phyloP scores from a whole-genome alignment of 2,888 invertebrate species.

The Caenorhabditis becei region DNA sequence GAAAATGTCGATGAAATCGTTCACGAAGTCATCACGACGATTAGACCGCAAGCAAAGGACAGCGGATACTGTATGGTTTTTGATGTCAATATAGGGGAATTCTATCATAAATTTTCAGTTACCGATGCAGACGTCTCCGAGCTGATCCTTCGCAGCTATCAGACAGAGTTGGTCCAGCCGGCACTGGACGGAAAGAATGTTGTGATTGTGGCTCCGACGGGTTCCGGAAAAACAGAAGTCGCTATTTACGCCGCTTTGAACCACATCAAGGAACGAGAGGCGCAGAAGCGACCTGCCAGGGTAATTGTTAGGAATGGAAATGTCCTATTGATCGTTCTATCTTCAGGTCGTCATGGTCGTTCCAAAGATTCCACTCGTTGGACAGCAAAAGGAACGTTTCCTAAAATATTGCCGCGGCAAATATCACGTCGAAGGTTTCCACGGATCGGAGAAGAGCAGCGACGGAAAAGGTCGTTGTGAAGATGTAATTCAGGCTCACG shows the following conservation, averaged over 20 bases:
- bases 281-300: conserved; percentile 54
- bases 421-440: conserved; percentile 69
- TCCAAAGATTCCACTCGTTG: conserved; percentile 79
- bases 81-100: not conserved
- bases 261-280: conserved; percentile 66
- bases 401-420: conserved; percentile 61
- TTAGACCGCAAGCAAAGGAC: conserved; percentile 40
- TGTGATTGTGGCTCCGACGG: conserved; percentile 80
- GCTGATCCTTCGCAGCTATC: conserved; percentile 69
- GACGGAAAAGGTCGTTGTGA: conserved; percentile 52
- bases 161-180: conserved; percentile 68
- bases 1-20: conserved; percentile 3
- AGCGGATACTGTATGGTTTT: conserved; percentile 10
- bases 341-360: conserved; percentile 73
- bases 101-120: conserved; percentile 5
- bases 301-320: conserved; percentile 51
- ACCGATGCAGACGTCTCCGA: conserved; percentile 13
- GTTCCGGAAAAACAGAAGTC: conserved; percentile 80
- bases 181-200: conserved; percentile 70
- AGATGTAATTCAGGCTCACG: conserved; percentile 65
- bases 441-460: conserved; percentile 70
- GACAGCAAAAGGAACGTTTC: conserved; percentile 73
- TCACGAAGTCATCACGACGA: conserved; percentile 2
- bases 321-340: not conserved
- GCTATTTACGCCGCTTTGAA: conserved; percentile 74